These are phyloP conservation scores for Sphaerophoria taeniata DNA, from an alignment of 2,888 invertebrate genomes.

Conservation along the genomic window DNA sequence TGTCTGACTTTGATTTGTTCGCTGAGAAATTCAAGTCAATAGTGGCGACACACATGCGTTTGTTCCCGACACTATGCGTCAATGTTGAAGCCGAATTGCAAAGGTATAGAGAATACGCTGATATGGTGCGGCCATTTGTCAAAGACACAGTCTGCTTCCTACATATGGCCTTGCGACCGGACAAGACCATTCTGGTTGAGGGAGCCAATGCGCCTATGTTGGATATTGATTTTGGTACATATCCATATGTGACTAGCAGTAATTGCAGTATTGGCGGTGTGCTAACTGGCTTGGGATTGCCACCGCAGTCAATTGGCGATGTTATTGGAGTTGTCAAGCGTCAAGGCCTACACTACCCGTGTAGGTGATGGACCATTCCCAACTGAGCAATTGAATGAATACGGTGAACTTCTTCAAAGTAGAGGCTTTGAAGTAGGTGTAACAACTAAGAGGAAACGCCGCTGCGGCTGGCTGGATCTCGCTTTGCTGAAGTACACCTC, in stretches of 20 bases:
- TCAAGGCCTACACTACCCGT: conserved; percentile 99
- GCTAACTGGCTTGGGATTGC: conserved; percentile 96
- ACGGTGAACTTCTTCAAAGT: conserved; percentile 90
- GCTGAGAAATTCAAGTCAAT: conserved; percentile 93
- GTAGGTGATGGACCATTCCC: conserved; percentile 99
- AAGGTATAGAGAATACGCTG: conserved; percentile 87
- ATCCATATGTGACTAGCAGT: conserved; percentile 99
- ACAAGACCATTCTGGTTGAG: conserved; percentile 95
- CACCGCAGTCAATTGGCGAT: conserved; percentile 94
- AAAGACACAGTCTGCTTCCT: conserved; percentile 95
- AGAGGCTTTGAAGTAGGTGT: conserved; percentile 95
- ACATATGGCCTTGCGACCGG: conserved; percentile 89
- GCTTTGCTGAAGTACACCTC: conserved; percentile 94
- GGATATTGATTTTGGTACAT: conserved; percentile 99
- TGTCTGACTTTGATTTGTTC: conserved; percentile 94
- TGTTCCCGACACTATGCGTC: conserved; percentile 92
- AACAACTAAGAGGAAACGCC: conserved; percentile 95
- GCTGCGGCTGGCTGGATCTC: conserved; percentile 99
- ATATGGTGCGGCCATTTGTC: conserved; percentile 92
- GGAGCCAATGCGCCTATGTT: conserved; percentile 99
- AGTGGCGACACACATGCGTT: conserved; percentile 90
- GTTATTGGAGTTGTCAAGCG: conserved; percentile 98
- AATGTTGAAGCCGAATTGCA: conserved; percentile 91
- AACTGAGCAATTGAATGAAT: conserved; percentile 93
- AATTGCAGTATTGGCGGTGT: conserved; percentile 99